A percentile compares a stretch with the other conserved stretches of the same genome.
These are phyloP conservation scores for Watsonalla binaria DNA, from an alignment of 2,888 invertebrate species.

Conservation along the genomic window DNA sequence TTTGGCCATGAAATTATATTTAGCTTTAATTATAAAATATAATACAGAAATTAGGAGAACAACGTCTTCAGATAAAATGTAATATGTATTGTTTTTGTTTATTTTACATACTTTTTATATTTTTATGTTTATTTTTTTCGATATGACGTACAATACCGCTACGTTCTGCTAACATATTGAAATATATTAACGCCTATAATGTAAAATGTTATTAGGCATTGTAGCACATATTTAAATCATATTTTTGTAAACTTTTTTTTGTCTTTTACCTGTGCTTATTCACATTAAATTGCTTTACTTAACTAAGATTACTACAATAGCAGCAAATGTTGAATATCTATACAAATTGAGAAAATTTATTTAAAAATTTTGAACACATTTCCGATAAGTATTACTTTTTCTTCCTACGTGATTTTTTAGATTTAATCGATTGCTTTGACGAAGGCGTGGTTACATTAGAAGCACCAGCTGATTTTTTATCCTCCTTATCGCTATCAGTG, in stretches of 20 bases:
- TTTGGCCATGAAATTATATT: neutral
- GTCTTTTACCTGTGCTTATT: constrained; percentile 57
- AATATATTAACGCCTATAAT: constrained; percentile 23
- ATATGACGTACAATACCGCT: constrained; percentile 47
- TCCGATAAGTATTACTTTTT: constrained; percentile 70
- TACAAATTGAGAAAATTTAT: constrained; percentile 23
- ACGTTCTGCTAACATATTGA: constrained; percentile 33
- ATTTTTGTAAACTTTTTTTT: constrained; percentile 43
- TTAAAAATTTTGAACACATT: constrained; percentile 49
- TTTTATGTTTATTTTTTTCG: constrained; percentile 58
- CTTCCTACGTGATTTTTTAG: constrained; percentile 80
- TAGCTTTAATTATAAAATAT: neutral
- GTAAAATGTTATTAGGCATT: constrained; percentile 24
- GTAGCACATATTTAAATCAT: constrained; percentile 29
- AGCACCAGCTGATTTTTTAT: constrained; percentile 57
- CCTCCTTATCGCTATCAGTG: constrained; percentile 78
- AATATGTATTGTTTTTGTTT: constrained; percentile 48
- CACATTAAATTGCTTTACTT: constrained; percentile 50
- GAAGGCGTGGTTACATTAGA: constrained; percentile 52
- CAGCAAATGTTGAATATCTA: constrained; percentile 42
- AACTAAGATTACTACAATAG: constrained; percentile 51
- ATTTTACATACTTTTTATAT: constrained; percentile 61
- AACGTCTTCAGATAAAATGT: constrained; percentile 40
- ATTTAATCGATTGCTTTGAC: constrained; percentile 64
- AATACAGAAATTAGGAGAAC: neutral